Percentiles rank a stretch among this genome's conserved stretches.
These are phyloP conservation scores for Naso thynnoides DNA, from an alignment of 2,797 vertebrate species.

Conservation along the genomic window DNA sequence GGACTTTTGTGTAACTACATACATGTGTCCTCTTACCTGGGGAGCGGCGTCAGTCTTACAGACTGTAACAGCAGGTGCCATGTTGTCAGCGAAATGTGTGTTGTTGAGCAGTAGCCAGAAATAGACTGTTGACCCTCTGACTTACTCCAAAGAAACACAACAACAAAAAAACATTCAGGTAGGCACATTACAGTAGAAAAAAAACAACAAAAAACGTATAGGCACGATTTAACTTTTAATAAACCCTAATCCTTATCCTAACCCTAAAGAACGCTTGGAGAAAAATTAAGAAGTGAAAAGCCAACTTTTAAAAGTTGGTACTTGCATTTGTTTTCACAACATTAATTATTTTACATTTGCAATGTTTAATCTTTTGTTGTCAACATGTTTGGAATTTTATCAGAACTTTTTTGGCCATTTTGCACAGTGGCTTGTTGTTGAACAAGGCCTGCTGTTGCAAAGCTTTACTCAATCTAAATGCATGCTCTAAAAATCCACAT, in stretches of 20 bases:
- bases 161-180: conserved; percentile 39
- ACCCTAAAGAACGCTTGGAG: too few species aligned
- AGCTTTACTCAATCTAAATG: conserved; percentile 56
- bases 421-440: neutral
- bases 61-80: conserved; percentile 41
- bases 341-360: conserved; percentile 2
- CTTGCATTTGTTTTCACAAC: neutral
- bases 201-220: neutral
- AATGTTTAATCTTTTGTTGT: conserved; percentile 8
- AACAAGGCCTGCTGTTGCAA: conserved; percentile 25
- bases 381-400: conserved; percentile 12
- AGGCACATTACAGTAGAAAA: conserved; percentile 12
- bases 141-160: too few species aligned
- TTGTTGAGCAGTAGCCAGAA: conserved; percentile 67
- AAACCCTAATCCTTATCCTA: too few species aligned
- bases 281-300: neutral
- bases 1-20: conserved; percentile 40
- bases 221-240: conserved; percentile 2
- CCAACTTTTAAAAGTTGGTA: neutral
- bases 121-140: conserved; percentile 61
- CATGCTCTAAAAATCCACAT: conserved; percentile 54
- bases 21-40: conserved; percentile 52
- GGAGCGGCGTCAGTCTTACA: conserved; percentile 56
- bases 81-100: conserved; percentile 63
- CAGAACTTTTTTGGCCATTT: conserved; percentile 11